These are phyloP conservation scores for Alectura lathami DNA, from an alignment of 2,113 vertebrate species.

Conservation along the genomic window DNA sequence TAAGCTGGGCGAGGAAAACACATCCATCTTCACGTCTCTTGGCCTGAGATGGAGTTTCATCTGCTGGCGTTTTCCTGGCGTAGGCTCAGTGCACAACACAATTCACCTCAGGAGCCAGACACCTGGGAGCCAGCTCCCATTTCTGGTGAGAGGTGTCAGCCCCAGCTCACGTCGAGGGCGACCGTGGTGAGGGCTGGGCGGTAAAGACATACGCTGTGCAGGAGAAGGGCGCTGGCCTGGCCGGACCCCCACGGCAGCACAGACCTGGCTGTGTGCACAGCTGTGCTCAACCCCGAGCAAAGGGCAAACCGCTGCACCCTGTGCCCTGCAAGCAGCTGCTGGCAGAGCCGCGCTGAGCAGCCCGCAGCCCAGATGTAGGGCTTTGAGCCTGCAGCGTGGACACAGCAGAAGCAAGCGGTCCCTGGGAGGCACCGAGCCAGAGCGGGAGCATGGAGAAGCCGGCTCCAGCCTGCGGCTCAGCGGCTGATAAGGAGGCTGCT, in stretches of 20 bases:
- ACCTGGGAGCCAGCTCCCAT: constrained; percentile 41
- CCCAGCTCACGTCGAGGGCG: not conserved
- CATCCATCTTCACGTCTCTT: constrained; percentile 32
- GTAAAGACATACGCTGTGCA: not conserved
- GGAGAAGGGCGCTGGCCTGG: not conserved
- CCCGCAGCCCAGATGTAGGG: not conserved
- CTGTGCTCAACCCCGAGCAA: not conserved
- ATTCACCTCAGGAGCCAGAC: constrained; percentile 48
- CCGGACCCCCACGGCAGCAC: not conserved
- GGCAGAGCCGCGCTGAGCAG: not conserved
- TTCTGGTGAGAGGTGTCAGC: not conserved
- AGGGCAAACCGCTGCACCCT: not conserved
- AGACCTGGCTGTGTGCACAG: rapidly evolving
- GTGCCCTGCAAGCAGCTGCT: rapidly evolving
- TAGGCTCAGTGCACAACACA: constrained; percentile 34
- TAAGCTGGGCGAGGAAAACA: constrained; percentile 41
- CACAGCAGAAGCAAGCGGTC: not conserved
- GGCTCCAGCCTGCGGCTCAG: not conserved
- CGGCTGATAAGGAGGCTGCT: not conserved
- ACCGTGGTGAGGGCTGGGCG: not conserved
- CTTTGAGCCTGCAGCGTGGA: not conserved
- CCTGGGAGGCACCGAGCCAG: rapidly evolving
- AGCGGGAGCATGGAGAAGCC: not conserved
- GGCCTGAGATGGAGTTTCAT: constrained; percentile 21
- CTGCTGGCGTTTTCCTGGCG: constrained; percentile 57